Percentiles rank a stretch among this genome's conserved stretches.
phyloP scores from a whole-genome alignment of 2,113 vertebrate species.

The Neodontobutis hainanensis region DNA sequence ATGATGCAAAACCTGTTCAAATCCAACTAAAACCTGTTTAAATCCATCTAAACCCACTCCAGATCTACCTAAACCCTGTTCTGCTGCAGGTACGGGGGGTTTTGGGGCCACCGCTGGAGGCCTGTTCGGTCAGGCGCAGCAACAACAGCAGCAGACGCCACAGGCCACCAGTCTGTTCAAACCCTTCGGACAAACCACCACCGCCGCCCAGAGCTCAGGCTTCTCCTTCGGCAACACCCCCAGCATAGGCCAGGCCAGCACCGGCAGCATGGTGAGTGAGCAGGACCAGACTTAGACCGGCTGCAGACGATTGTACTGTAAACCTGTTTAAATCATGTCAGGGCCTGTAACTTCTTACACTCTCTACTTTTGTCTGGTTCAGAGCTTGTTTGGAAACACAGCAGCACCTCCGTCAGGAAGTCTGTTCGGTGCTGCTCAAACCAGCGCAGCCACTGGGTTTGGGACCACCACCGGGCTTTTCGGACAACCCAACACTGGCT shows the following conservation, averaged over 20 bases:
- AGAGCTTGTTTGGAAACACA: slow-evolving; percentile 93
- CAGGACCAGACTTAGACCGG: background rate
- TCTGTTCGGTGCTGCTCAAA: slow-evolving; percentile 88
- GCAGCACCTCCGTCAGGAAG: slow-evolving; percentile 85
- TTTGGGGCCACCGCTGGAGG: slow-evolving; percentile 85
- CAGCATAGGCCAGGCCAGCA: slow-evolving; percentile 88
- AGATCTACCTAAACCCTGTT: background rate
- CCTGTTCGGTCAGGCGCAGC: slow-evolving; percentile 82
- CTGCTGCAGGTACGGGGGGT: slow-evolving; percentile 75
- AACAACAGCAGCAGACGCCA: slow-evolving; percentile 57
- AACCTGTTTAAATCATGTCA: no score
- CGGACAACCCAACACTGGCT: slow-evolving; percentile 84
- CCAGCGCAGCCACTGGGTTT: slow-evolving; percentile 88
- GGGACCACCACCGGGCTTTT: slow-evolving; percentile 87
- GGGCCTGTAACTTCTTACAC: no score
- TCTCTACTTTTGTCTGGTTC: slow-evolving; percentile 7
- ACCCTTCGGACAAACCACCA: slow-evolving; percentile 88
- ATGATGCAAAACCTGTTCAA: background rate
- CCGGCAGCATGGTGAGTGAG: slow-evolving; percentile 85
- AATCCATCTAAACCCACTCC: background rate
- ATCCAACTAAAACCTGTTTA: background rate
- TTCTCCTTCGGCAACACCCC: slow-evolving; percentile 90
- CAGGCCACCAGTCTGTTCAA: slow-evolving; percentile 86
- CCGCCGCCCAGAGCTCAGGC: slow-evolving; percentile 84
- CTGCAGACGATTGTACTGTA: no score